A percentile compares a stretch with the other conserved stretches of the same genome.
phyloP scores from a whole-genome alignment of 2,113 vertebrate genomes.

The Melanotaenia duboulayi region DNA sequence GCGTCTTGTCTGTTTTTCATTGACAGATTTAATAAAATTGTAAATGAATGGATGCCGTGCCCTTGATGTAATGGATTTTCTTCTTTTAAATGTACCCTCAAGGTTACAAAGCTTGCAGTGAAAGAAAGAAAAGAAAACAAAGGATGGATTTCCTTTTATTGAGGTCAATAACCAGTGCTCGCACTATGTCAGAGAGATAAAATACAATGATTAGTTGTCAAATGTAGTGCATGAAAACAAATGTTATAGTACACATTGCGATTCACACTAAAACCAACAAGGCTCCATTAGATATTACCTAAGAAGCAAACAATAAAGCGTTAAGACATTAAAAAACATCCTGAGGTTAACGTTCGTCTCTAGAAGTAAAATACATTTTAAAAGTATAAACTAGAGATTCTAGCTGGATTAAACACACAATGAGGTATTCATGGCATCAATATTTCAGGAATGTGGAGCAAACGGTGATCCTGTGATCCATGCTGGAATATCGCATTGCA shows the following conservation, averaged over 20 bases:
- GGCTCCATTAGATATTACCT: conserved; percentile 29
- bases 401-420: conserved; percentile 4
- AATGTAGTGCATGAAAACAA: conserved; percentile 30
- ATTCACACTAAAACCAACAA: conserved; percentile 29
- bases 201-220: conserved; percentile 23
- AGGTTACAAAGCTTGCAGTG: neutral
- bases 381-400: conserved; percentile 16
- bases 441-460: conserved; percentile 21
- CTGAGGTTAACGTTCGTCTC: conserved; percentile 49
- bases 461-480: neutral
- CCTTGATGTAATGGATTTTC: conserved; percentile 45
- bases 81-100: neutral
- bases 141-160: conserved; percentile 48
- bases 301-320: no score
- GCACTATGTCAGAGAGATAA: conserved; percentile 7
- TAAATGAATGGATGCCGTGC: conserved; percentile 74
- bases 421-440: conserved; percentile 52
- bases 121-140: neutral
- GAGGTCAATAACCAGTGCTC: conserved; percentile 21
- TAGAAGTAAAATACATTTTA: conserved; percentile 31
- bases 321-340: conserved; percentile 34
- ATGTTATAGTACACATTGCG: conserved; percentile 19
- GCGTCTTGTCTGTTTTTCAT: conserved; percentile 84
- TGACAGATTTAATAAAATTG: conserved; percentile 86
- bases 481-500: conserved; percentile 3